These are phyloP conservation scores for Syrrhaptes paradoxus DNA, from an alignment of 2,113 vertebrate genomes.

Conservation along the genomic window DNA sequence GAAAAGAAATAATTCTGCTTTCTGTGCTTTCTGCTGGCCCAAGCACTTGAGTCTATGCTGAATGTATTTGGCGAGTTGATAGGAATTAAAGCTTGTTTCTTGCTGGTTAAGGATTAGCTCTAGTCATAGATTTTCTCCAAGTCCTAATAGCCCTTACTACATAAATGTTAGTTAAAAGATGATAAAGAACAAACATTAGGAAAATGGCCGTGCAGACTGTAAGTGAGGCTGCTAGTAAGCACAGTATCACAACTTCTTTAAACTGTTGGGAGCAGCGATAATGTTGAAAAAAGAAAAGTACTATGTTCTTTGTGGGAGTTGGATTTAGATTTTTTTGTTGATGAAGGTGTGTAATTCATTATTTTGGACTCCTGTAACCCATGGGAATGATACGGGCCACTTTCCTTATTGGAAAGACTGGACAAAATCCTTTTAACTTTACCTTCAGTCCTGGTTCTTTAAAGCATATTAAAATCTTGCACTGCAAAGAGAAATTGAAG, in stretches of 20 bases:
- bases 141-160: neutral
- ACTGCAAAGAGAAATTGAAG: neutral
- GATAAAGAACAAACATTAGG: neutral
- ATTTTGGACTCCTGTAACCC: neutral
- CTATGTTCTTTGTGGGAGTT: neutral
- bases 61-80: neutral
- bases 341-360: neutral
- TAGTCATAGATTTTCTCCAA: neutral
- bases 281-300: neutral
- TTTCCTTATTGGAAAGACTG: neutral
- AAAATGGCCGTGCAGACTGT: neutral
- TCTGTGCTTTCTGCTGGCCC: neutral
- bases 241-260: neutral
- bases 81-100: neutral
- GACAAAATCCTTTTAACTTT: neutral
- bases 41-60: neutral
- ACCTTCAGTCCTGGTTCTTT: neutral
- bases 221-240: neutral
- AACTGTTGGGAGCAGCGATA: neutral
- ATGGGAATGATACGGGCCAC: neutral
- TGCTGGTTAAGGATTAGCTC: neutral
- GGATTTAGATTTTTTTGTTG: neutral
- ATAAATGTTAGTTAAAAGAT: neutral
- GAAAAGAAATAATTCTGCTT: neutral
- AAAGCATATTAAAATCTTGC: neutral